Evolutionary conservation across 2,888 invertebrate genomes (phyloP), one percentile per base, ranked within the genome.

Genomic region (Synanthedon tipuliformis): DNA sequence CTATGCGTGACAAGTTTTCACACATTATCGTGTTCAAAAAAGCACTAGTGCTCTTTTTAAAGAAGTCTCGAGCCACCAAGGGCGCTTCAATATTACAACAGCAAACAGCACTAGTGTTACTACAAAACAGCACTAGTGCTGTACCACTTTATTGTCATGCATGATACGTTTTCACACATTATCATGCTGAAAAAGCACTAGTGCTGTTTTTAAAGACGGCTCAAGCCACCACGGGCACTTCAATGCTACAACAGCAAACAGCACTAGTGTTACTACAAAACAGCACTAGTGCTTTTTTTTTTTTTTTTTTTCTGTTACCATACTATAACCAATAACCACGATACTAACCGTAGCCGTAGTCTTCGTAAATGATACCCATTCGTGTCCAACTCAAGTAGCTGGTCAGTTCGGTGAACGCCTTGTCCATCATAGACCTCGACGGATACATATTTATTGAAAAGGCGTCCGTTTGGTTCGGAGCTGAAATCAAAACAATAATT

Each of bases 331-430:
- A 10, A 7, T 34, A 15, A 34, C 34, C 41, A 52, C 4, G 10
- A 52, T 12, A 54, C 90, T 89, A 70, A 95, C 95, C 95, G 71
- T 93, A 92, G 65, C 96, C 96, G 55, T 80, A 84, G 67, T 97
- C 95, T 71, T 98, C 97, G 70, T 97, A 98, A 50, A 98, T 92
- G 53, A 98, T 93, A 0, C 96, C 97, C 68, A 97, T 95, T 71
- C 93, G 92, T 3, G 95, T 95, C 98, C 98, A 98, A 74, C 96
- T 95, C 56, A 97, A 90, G 74, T 95, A 95, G 10, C 91, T 88
- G 76, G 97, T 94, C 60, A 97, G 90, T 69, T 97, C 97, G 54
- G 92, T 90, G 78, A 96, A 95, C 0, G 95, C 95, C 70, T 89
- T 89, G 70, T 95, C 94, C 73, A 97, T 90, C 59, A 94, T 89